These are phyloP conservation scores for Girardia tigrina DNA, from an alignment of 2,888 invertebrate genomes.

Conservation along the genomic window DNA sequence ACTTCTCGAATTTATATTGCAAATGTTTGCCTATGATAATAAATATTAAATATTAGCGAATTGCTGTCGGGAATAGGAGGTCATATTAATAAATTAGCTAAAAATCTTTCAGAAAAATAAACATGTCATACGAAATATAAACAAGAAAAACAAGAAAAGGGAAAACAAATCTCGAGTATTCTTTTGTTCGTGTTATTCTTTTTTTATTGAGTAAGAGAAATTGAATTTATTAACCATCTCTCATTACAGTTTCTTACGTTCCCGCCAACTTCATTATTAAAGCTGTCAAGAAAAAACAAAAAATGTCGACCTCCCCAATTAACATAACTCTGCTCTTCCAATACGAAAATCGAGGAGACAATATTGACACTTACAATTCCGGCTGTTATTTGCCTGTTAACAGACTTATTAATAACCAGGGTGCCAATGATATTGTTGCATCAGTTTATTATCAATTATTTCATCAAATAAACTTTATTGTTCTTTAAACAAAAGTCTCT, in stretches of 20 bases:
- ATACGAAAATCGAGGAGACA: background rate
- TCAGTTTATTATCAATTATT: background rate
- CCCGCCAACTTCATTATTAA: background rate
- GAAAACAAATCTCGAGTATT: background rate
- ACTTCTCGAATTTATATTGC: background rate
- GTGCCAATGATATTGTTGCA: background rate
- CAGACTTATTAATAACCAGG: background rate
- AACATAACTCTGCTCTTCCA: background rate
- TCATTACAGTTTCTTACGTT: background rate
- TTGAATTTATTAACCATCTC: background rate
- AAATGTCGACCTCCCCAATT: background rate
- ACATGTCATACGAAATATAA: background rate
- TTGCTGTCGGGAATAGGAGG: background rate
- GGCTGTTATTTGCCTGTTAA: background rate
- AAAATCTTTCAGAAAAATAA: background rate
- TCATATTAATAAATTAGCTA: background rate
- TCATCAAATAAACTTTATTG: background rate
- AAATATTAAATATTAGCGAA: background rate
- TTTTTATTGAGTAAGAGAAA: background rate
- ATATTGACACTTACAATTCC: background rate
- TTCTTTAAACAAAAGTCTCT: background rate
- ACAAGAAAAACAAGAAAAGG: background rate
- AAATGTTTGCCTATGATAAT: background rate
- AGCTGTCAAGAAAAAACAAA: background rate
- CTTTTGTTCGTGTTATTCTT: background rate